These are phyloP conservation scores for Zeus faber DNA, from an alignment of 2,113 vertebrate genomes.

Conservation along the genomic window DNA sequence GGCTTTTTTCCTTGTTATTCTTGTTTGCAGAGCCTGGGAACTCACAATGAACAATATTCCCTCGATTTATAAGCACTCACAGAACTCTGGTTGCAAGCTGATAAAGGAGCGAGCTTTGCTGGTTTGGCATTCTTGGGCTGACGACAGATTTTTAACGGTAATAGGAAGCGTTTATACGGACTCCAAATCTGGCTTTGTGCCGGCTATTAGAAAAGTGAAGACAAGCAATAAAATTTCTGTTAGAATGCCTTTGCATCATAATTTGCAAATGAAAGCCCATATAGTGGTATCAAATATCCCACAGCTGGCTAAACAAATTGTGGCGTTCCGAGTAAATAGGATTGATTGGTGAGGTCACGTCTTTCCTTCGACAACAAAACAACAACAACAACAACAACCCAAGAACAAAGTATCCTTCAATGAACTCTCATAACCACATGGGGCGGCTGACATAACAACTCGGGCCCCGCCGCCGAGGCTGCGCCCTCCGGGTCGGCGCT, in stretches of 20 bases:
- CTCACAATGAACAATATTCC: slow-evolving; percentile 64
- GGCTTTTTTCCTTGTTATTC: slow-evolving; percentile 62
- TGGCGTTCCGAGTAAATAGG: slow-evolving; percentile 27
- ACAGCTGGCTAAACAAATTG: slow-evolving; percentile 41
- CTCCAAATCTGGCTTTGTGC: slow-evolving; percentile 56
- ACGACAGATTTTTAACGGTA: slow-evolving; percentile 63
- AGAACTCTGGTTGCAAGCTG: slow-evolving; percentile 68
- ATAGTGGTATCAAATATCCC: slow-evolving; percentile 51
- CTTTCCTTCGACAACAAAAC: too few species aligned
- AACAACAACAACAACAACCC: too few species aligned
- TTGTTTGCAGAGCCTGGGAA: slow-evolving; percentile 58
- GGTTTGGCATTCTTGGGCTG: slow-evolving; percentile 50
- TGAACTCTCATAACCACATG: too few species aligned
- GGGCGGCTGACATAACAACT: too few species aligned
- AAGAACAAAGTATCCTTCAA: too few species aligned
- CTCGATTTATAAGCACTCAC: slow-evolving; percentile 60
- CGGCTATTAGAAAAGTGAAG: slow-evolving; percentile 59
- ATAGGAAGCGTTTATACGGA: slow-evolving; percentile 65
- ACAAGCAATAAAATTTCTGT: slow-evolving; percentile 62
- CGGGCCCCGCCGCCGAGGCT: too few species aligned
- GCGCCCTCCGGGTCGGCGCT: too few species aligned
- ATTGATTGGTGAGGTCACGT: slow-evolving; percentile 45
- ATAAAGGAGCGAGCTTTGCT: slow-evolving; percentile 66
- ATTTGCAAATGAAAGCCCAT: slow-evolving; percentile 46
- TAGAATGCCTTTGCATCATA: slow-evolving; percentile 43